These are phyloP conservation scores for Drosophila atripex DNA, from an alignment of 2,888 invertebrate species.

Conservation along the genomic window DNA sequence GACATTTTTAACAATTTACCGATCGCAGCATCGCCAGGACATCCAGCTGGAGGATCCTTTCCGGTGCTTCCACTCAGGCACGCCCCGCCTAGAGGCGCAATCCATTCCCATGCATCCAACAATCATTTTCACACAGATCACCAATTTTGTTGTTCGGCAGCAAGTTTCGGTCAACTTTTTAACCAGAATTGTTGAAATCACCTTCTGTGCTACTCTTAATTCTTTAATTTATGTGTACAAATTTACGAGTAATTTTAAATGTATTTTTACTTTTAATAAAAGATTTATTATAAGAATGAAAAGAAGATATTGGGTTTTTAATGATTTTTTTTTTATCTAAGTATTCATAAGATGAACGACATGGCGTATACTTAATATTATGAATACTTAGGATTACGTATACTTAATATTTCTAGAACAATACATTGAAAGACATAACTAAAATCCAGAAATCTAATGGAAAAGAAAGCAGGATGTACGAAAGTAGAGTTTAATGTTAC, in stretches of 20 bases:
- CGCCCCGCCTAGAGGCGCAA: constrained; percentile 41
- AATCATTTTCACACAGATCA: constrained; percentile 27
- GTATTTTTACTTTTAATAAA: constrained; percentile 58
- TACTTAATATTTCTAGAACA: too few species aligned
- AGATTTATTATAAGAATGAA: constrained; percentile 51
- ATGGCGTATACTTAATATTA: not conserved
- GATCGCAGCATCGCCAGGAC: constrained; percentile 39
- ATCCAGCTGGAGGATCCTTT: constrained; percentile 5
- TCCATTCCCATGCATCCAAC: constrained; percentile 45
- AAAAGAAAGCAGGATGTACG: too few species aligned
- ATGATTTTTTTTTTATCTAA: not conserved
- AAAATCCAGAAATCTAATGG: too few species aligned
- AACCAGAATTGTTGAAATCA: constrained; percentile 19
- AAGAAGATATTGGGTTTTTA: not conserved
- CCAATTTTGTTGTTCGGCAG: constrained; percentile 6
- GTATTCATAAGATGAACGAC: not conserved
- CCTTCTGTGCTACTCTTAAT: constrained; percentile 47
- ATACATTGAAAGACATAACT: too few species aligned
- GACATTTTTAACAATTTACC: constrained; percentile 74
- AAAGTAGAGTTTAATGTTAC: too few species aligned
- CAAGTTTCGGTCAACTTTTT: constrained; percentile 8
- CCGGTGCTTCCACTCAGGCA: constrained; percentile 65
- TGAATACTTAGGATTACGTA: too few species aligned
- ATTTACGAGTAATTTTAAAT: constrained; percentile 57
- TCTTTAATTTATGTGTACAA: constrained; percentile 75